phyloP scores from a whole-genome alignment of 1,140 invertebrate genomes.

The Polypedilum pembai region DNA sequence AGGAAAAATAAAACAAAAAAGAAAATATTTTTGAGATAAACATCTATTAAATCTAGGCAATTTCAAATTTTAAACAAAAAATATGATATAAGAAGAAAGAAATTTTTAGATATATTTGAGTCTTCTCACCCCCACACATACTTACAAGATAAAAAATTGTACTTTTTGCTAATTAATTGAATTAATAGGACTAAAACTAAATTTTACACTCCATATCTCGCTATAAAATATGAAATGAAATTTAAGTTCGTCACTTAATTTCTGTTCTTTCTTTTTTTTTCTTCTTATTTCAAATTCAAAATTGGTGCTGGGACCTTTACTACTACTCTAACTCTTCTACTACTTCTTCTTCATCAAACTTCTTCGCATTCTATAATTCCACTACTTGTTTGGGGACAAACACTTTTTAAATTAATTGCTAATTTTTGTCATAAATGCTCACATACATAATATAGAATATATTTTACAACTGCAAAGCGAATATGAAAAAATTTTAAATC shows the following conservation, averaged over 20 bases:
- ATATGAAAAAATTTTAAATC: slow-evolving; percentile 25
- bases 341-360: slow-evolving; percentile 4
- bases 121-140: slow-evolving; percentile 17
- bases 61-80: slow-evolving; percentile 4
- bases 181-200: background rate
- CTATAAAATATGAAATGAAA: slow-evolving; percentile 1
- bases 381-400: background rate
- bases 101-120: slow-evolving; percentile 18
- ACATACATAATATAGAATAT: background rate
- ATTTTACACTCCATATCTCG: background rate
- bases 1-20: background rate
- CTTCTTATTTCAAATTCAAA: background rate
- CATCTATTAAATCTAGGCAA: background rate
- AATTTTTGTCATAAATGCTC: background rate
- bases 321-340: slow-evolving; percentile 20
- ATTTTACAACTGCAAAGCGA: slow-evolving; percentile 27
- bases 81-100: slow-evolving; percentile 14
- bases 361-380: background rate
- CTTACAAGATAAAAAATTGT: background rate
- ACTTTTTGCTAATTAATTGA: background rate
- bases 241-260: slow-evolving; percentile 8
- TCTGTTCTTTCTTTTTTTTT: slow-evolving; percentile 20
- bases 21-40: background rate
- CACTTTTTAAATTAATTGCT: background rate
- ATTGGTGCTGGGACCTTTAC: slow-evolving; percentile 23